Evolutionary conservation across 2,113 vertebrate species (phyloP).

Genomic region (Crypturellus undulatus): DNA sequence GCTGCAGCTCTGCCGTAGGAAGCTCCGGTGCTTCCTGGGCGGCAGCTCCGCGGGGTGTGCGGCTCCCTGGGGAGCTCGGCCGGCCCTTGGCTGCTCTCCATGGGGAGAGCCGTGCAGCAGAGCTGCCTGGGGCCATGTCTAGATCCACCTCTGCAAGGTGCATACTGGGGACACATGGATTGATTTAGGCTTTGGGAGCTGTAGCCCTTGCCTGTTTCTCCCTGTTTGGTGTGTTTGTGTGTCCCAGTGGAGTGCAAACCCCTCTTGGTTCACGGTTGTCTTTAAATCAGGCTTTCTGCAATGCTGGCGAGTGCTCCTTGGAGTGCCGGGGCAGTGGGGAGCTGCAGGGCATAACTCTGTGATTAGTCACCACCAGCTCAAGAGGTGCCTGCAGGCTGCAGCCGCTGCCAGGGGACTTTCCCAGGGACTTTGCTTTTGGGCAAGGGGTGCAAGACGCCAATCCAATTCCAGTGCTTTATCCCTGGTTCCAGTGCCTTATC

Average conservation of each 20-base stretch:
- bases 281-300: not conserved
- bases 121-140: too few relatives aligned
- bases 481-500: not conserved
- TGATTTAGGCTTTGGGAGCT: not conserved
- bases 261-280: accelerated
- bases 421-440: not conserved
- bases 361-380: not conserved
- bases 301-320: accelerated
- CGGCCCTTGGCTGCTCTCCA: too few relatives aligned
- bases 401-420: accelerated
- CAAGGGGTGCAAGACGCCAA: accelerated
- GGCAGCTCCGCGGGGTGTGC: too few relatives aligned
- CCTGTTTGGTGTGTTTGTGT: not conserved
- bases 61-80: too few relatives aligned
- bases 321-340: accelerated
- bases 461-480: not conserved
- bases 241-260: not conserved
- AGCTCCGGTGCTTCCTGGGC: too few relatives aligned
- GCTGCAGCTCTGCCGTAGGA: too few relatives aligned
- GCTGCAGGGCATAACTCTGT: not conserved
- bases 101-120: not conserved
- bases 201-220: not conserved
- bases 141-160: not conserved
- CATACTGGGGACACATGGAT: too few relatives aligned
- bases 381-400: not conserved